Evolutionary conservation across 1,140 invertebrate genomes (phyloP), one percentile per base, ranked within the genome.

Genomic region (Ditylenchus dipsaci): DNA sequence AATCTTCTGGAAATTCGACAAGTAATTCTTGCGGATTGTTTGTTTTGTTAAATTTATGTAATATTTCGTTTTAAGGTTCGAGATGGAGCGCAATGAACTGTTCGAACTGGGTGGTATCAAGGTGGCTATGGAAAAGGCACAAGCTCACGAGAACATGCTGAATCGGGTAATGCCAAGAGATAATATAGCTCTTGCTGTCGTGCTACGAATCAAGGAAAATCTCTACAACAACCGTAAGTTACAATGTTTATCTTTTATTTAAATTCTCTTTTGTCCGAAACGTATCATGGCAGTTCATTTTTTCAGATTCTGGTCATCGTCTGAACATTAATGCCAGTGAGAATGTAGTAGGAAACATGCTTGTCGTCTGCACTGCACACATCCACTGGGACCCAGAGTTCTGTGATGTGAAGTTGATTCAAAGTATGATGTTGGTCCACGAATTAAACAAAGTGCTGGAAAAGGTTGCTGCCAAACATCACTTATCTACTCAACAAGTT

Each of bases 351-450:
- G 88, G 89, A 72, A 92, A 93, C 82, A 90, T 91, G 27, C 86
- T 97, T 67, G 86, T 97, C 66, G 93, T 98, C 30, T 95, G 93
- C 82, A 97, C 94, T 3, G 94, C 95, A 42, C 96, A 99, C 85
- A 95, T 99, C 69, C 95, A 98, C 85, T 98, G 95, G 96, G 95
- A 99, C 87, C 96, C 96, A 0, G 95, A 98, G 86, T 98, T 91
- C 84, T 97, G 93, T 81, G 96, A 99, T 85, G 96, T 99, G n/a
- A 99, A 99, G 85, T 87, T 99, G 0, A 97, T 99, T 71, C 96
- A 99, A 85, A 96, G 92, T 17, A 97, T 99, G 91, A 97, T 98
- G 94, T 85, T 98, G 69, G 91, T 93, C 85, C 91, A 93, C 83
- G 95, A 97, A 85, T 76, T 89, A 13, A 83, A 85, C 68, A 78